Evolutionary conservation across 2,797 vertebrate species (phyloP), one percentile per base, ranked within the genome.

Genomic region (Lophotriccus pileatus): DNA sequence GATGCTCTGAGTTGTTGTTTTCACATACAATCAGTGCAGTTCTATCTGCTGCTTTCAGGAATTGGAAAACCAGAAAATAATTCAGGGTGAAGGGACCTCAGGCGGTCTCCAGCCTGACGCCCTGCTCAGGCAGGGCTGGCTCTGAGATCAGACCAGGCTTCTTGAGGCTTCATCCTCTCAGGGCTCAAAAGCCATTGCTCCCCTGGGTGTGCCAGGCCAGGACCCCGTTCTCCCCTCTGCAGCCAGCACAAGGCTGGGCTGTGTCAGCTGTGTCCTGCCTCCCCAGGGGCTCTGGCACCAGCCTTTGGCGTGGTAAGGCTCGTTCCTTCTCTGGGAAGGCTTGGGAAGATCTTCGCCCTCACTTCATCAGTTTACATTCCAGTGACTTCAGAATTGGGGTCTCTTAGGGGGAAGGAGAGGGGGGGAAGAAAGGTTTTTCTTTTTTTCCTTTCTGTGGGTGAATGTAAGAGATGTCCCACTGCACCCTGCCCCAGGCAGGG

Each of bases 401-500:
- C 21, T 44, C 21, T 47, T 23, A 23, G 11, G 19, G 44, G 41
- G 41, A 7, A 18, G 41, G 21, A 23, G 44, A 46, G 44, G 6
- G 2, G 10, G 3, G 3, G 6, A 12, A 1, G 4, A 12, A 6
- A 27, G 0, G 19, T 34, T 18, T 9, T 50, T 1, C 24, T 49
- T 25, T 15, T 25, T 72, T 86, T 44, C 19, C 63, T 75, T 80
- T 37, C 53, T 44, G 36, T 67, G 73, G 21, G 9, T 72, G 49
- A 14, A 37, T 72, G 14, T 44, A 37, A n/a, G 64, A 44, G 34
- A n/a, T 46, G 3, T 89, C 56, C 23, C 21, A 1, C 20, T n/a
- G 53, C 1, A 0, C 30, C 46, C 55, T 90, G 30, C 39, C 46
- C 43, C 59, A 27, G 39, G 43, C 27, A 24, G 30, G 39, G n/a